These are phyloP conservation scores for Dinomys branickii DNA, from an alignment of 2,113 vertebrate genomes.

Conservation along the genomic window DNA sequence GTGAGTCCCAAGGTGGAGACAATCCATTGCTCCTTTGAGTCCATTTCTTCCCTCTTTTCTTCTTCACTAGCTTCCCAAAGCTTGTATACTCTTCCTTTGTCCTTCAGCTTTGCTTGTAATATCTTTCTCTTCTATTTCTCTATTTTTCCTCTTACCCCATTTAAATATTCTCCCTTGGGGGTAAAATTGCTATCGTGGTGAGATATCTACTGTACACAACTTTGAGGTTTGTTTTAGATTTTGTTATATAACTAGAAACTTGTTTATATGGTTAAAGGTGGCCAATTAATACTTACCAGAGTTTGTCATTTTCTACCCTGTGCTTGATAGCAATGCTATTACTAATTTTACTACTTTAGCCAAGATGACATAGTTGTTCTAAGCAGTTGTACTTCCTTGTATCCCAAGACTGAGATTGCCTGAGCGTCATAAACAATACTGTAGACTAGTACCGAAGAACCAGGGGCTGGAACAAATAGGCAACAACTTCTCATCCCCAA, in stretches of 20 bases:
- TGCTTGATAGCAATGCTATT: neutral
- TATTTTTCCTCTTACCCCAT: neutral
- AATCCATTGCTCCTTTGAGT: neutral
- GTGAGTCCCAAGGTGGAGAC: neutral
- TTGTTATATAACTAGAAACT: neutral
- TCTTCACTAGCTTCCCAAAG: neutral
- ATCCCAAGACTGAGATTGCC: neutral
- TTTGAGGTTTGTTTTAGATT: neutral
- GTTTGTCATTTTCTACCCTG: neutral
- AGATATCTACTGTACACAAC: neutral
- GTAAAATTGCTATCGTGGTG: neutral
- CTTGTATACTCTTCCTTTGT: neutral
- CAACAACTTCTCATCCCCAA: neutral
- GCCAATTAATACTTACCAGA: neutral
- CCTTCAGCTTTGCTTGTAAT: neutral
- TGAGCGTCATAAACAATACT: neutral
- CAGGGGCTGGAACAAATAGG: neutral
- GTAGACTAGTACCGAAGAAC: neutral
- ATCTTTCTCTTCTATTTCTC: neutral
- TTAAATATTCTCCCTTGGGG: neutral
- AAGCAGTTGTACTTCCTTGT: neutral
- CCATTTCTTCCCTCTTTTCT: neutral
- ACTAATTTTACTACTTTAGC: neutral
- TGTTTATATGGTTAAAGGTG: neutral
- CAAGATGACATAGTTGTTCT: neutral